Evolutionary conservation across 2,888 invertebrate genomes (phyloP).

Genomic region (Harpalus rufipes): DNA sequence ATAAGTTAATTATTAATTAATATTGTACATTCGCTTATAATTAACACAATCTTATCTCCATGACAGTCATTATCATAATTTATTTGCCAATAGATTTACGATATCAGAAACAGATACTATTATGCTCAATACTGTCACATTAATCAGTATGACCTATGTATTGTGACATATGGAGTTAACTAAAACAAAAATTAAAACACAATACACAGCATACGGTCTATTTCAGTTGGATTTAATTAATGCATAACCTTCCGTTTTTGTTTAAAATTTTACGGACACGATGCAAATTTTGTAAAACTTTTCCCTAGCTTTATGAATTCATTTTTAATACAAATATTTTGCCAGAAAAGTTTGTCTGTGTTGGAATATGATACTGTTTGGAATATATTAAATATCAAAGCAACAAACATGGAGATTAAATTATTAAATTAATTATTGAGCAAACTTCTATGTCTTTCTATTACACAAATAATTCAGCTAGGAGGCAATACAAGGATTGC

Average conservation of each 20-base stretch:
- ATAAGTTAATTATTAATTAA: no score
- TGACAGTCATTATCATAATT: neutral
- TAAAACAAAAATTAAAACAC: neutral
- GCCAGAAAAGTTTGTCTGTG: neutral
- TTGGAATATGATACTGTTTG: neutral
- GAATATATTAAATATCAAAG: conserved; percentile 7
- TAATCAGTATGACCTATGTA: neutral
- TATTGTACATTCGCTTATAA: neutral
- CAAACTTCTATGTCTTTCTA: neutral
- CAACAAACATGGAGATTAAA: neutral
- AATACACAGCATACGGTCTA: neutral
- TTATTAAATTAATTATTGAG: neutral
- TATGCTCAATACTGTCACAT: neutral
- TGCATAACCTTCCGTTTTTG: neutral
- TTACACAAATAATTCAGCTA: no score
- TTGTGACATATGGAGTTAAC: neutral
- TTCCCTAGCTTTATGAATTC: neutral
- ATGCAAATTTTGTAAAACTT: conserved; percentile 1
- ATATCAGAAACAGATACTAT: neutral
- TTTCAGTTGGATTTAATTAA: neutral
- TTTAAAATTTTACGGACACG: neutral
- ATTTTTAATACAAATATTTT: neutral
- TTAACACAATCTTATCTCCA: neutral
- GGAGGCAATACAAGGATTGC: no score
- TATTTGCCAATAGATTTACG: neutral